Evolutionary conservation across 1,140 invertebrate species (phyloP).

Genomic region (Cephus cinctus): DNA sequence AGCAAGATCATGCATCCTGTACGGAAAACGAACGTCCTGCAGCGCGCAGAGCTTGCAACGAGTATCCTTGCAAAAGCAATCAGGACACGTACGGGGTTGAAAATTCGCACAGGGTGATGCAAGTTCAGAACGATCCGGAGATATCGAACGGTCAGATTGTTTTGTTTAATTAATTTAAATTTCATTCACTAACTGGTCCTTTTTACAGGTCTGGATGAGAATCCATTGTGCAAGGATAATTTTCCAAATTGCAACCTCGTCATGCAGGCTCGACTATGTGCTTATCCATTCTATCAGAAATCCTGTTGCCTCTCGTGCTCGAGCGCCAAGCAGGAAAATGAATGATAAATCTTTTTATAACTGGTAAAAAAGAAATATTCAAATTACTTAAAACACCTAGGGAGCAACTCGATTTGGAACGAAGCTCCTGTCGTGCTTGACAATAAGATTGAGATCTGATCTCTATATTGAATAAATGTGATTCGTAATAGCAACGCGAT

Average conservation of each 20-base stretch:
- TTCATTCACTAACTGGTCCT: too few relatives aligned
- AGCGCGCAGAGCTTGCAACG: constrained; percentile 62
- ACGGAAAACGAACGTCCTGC: constrained; percentile 58
- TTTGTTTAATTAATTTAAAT: constrained; percentile 1
- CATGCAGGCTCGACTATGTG: constrained; percentile 75
- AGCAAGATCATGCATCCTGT: constrained; percentile 52
- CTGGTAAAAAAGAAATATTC: too few relatives aligned
- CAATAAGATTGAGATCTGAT: too few relatives aligned
- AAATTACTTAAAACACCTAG: too few relatives aligned
- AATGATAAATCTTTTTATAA: too few relatives aligned
- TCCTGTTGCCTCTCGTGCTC: constrained; percentile 75
- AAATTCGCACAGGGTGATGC: constrained; percentile 31
- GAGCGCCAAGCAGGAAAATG: constrained; percentile 36
- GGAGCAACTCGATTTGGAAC: too few relatives aligned
- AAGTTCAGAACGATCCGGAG: constrained; percentile 36
- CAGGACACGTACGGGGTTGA: constrained; percentile 15
- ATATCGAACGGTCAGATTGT: constrained; percentile 28
- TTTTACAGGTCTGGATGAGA: constrained; percentile 30
- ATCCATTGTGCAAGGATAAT: constrained; percentile 65
- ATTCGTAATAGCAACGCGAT: too few relatives aligned
- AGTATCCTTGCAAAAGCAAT: constrained; percentile 57
- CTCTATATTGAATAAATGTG: too few relatives aligned
- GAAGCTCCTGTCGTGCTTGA: too few relatives aligned
- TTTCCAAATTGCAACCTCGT: constrained; percentile 74
- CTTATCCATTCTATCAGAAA: constrained; percentile 75